Conservation (phyloP, 1,140 invertebrate genomes). For the Neelides sp. region DNA sequence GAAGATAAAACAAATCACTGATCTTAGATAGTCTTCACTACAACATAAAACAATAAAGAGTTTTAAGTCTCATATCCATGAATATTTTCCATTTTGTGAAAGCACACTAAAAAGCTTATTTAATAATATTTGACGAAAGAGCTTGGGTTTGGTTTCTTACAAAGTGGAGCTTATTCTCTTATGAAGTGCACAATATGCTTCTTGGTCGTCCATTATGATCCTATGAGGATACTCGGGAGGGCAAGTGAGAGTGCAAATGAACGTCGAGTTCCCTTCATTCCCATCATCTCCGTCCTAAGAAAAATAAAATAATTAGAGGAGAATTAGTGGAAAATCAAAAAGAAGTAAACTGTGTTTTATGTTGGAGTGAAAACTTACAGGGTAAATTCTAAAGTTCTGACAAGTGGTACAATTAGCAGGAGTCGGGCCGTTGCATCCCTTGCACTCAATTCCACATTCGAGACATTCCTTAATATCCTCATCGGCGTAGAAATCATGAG, state of each 20-base stretch:
- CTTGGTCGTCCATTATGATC: constrained; percentile 56
- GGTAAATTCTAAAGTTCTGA: constrained; percentile 68
- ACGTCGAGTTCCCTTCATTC: constrained; percentile 47
- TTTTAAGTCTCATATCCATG: too few relatives aligned
- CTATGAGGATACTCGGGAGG: constrained; percentile 64
- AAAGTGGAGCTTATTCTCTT: constrained; percentile 32
- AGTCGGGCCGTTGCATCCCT: constrained; percentile 66
- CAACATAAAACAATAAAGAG: too few relatives aligned
- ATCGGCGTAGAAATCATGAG: constrained; percentile 66
- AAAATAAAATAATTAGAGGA: neutral
- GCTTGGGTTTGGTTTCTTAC: too few relatives aligned
- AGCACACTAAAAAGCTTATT: too few relatives aligned
- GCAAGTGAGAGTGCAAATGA: constrained; percentile 76
- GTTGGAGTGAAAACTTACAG: constrained; percentile 35
- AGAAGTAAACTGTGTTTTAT: too few relatives aligned
- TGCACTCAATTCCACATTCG: constrained; percentile 65
- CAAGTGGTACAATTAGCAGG: constrained; percentile 68
- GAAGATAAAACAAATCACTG: constrained; percentile 47
- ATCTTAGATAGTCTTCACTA: constrained; percentile 42
- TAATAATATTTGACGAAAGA: too few relatives aligned
- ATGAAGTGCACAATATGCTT: constrained; percentile 65
- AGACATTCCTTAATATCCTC: constrained; percentile 55
- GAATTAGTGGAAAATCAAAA: neutral
- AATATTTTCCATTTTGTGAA: too few relatives aligned
- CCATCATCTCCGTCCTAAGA: constrained; percentile 16